Evolutionary conservation across 2,888 invertebrate species (phyloP).

Genomic region (Heteromyza rotundicornis): DNA sequence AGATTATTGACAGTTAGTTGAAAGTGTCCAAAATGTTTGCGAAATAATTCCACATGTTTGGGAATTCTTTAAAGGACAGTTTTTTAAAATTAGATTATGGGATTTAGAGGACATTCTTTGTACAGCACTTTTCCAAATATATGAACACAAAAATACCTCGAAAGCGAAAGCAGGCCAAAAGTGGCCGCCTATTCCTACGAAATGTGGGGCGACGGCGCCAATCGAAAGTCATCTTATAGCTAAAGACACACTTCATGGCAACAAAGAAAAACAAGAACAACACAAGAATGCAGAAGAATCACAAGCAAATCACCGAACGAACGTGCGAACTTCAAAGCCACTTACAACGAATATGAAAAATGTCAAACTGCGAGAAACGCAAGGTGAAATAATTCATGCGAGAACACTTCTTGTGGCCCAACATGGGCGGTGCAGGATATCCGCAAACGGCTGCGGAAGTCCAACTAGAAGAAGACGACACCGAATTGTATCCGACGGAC

Average conservation of each 20-base stretch:
- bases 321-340: conserved; percentile 19
- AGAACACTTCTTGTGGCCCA: conserved; percentile 50
- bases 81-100: no score
- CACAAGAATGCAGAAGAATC: background rate
- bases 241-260: conserved; percentile 6
- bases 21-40: no score
- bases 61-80: no score
- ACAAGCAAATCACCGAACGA: background rate
- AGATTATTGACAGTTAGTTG: no score
- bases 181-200: conserved; percentile 28
- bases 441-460: background rate
- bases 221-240: conserved; percentile 31
- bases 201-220: no score
- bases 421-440: conserved; percentile 39
- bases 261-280: no score
- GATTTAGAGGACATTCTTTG: no score
- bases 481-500: background rate
- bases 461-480: no score
- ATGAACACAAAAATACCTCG: conserved; percentile 33
- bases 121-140: no score
- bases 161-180: conserved; percentile 36
- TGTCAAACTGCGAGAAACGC: conserved; percentile 53
- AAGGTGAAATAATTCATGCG: conserved; percentile 53
- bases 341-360: conserved; percentile 54
- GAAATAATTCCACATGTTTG: no score